Conservation (phyloP, 2,113 vertebrate species). For the Scomber scombrus region DNA sequence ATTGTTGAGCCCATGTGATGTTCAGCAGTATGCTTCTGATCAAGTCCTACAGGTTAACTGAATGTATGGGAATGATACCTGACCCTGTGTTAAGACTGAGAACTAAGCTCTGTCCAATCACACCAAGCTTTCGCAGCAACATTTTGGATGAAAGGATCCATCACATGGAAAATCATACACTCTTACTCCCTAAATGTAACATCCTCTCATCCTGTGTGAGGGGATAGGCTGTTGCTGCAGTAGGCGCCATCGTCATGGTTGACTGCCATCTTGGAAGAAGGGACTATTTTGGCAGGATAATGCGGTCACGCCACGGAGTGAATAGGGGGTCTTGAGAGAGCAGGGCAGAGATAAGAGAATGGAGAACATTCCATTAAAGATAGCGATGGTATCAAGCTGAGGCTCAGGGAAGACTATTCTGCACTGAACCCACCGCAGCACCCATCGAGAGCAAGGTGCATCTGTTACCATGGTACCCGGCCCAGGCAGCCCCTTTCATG, state of each 20-base stretch:
- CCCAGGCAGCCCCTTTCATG: conserved; percentile 81
- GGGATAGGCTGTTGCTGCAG: conserved; percentile 58
- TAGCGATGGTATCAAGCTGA: conserved; percentile 67
- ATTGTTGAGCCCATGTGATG: background rate
- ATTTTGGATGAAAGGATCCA: conserved; percentile 35
- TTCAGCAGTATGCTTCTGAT: background rate
- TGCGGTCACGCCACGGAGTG: conserved; percentile 64
- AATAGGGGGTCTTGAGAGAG: conserved; percentile 68
- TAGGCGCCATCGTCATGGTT: conserved; percentile 59
- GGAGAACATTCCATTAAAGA: conserved; percentile 80
- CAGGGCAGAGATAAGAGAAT: conserved; percentile 73
- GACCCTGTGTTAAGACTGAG: conserved; percentile 8
- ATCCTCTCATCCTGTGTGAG: conserved; percentile 46
- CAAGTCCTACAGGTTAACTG: background rate
- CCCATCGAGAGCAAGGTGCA: conserved; percentile 79
- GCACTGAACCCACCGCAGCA: conserved; percentile 63
- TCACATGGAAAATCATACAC: conserved; percentile 24
- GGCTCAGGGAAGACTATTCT: conserved; percentile 71
- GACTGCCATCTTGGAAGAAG: conserved; percentile 66
- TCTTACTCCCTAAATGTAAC: conserved; percentile 48
- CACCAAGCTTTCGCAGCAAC: conserved; percentile 2
- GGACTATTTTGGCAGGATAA: conserved; percentile 76
- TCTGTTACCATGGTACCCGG: conserved; percentile 86
- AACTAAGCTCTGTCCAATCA: background rate
- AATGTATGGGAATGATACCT: background rate